Evolutionary conservation across 2,797 vertebrate species (phyloP).

Genomic region (Chelon labrosus): DNA sequence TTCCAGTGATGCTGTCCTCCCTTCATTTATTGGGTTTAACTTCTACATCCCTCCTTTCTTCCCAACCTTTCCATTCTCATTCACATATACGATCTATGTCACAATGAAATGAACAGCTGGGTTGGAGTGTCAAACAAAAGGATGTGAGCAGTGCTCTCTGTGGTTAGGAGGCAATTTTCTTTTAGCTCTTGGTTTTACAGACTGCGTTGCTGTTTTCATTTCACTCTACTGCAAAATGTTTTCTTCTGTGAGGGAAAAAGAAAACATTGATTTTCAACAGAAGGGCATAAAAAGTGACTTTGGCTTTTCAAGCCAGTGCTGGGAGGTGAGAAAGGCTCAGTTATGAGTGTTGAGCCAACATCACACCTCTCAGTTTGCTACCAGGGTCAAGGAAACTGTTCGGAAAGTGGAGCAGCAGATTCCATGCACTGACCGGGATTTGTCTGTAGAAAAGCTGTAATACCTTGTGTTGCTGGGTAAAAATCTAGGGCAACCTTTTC

Average conservation of each 20-base stretch:
- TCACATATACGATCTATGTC: no score
- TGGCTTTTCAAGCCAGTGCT: slow-evolving; percentile 35
- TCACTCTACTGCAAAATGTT: slow-evolving; percentile 20
- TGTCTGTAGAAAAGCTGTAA: slow-evolving; percentile 5
- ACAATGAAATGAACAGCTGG: background rate
- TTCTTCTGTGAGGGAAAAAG: slow-evolving; percentile 9
- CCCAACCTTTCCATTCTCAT: background rate
- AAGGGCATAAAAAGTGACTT: slow-evolving; percentile 35
- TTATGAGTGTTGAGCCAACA: slow-evolving; percentile 45
- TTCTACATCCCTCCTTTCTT: slow-evolving; percentile 1
- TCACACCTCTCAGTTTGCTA: slow-evolving; percentile 52
- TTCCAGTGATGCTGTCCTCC: slow-evolving; percentile 8
- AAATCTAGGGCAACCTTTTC: slow-evolving; percentile 4
- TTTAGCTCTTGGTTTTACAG: slow-evolving; percentile 7
- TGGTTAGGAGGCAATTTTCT: slow-evolving; percentile 1
- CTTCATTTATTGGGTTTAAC: slow-evolving; percentile 13
- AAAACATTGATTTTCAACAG: slow-evolving; percentile 37
- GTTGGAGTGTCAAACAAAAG: slow-evolving; percentile 8
- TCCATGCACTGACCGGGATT: slow-evolving; percentile 27
- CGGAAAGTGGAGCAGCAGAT: slow-evolving; percentile 34
- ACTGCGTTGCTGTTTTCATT: background rate
- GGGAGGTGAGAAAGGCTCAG: slow-evolving; percentile 48
- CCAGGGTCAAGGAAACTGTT: slow-evolving; percentile 49
- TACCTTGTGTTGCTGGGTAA: slow-evolving; percentile 13
- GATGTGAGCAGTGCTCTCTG: slow-evolving; percentile 4